Percentiles rank a stretch among this genome's conserved stretches.
phyloP scores from a whole-genome alignment of 2,797 vertebrate species.

The Aldrovandia affinis region DNA sequence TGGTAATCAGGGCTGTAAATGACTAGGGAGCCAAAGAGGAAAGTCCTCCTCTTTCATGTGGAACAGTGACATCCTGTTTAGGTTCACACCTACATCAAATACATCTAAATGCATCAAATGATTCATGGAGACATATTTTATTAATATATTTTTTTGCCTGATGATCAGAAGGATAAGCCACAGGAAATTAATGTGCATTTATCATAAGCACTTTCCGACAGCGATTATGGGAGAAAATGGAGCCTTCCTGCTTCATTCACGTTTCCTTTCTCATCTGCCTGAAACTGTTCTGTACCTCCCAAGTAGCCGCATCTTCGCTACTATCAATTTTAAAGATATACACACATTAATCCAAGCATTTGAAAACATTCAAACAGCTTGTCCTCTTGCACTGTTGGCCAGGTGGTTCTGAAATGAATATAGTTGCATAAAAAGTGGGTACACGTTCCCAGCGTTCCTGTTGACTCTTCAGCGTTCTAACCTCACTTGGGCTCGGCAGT shows the following conservation, averaged over 20 bases:
- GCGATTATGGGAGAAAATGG: neutral
- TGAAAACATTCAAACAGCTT: no score
- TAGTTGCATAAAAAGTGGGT: no score
- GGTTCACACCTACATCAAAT: constrained; percentile 3
- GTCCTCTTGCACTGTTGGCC: no score
- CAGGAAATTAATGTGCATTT: neutral
- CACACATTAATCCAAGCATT: neutral
- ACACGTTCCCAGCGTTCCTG: no score
- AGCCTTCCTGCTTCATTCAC: neutral
- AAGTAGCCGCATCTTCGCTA: neutral
- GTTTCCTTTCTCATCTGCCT: neutral
- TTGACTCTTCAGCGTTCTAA: no score
- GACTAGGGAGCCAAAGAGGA: no score
- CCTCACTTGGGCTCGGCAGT: neutral
- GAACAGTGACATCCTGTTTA: neutral
- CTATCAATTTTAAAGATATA: neutral
- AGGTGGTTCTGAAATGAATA: no score
- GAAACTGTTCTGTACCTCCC: neutral
- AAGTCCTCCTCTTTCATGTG: neutral
- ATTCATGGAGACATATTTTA: neutral
- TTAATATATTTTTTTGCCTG: neutral
- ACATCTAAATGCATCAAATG: neutral
- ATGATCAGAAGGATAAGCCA: neutral
- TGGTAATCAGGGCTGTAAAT: no score
- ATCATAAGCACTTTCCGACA: neutral